phyloP scores from a whole-genome alignment of 2,888 invertebrate species.

The Troides helena region DNA sequence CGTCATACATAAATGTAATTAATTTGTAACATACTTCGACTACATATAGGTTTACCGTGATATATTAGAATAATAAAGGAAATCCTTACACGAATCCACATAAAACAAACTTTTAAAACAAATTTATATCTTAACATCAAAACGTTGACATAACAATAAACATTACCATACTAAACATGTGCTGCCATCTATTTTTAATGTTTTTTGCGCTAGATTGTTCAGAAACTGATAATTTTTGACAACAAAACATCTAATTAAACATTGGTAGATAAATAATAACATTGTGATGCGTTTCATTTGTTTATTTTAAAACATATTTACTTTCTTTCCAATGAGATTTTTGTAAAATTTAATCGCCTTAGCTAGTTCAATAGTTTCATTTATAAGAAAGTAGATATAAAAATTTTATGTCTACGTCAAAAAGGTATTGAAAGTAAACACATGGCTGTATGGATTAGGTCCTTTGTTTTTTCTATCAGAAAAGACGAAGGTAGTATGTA shows the following conservation, averaged over 20 bases:
- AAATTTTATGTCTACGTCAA: no score
- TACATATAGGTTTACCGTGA: background rate
- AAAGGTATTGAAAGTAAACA: no score
- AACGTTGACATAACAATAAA: conserved; percentile 13
- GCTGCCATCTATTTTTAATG: conserved; percentile 25
- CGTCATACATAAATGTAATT: conserved; percentile 47
- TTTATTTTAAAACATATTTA: no score
- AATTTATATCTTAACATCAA: background rate
- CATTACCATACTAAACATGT: conserved; percentile 28
- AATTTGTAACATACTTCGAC: background rate
- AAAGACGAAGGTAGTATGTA: no score
- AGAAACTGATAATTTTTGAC: background rate
- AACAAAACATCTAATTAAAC: background rate
- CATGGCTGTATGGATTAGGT: no score
- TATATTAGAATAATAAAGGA: background rate
- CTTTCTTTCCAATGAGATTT: no score
- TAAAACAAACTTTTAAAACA: background rate
- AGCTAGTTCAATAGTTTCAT: no score
- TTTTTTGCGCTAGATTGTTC: no score
- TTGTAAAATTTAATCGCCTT: no score
- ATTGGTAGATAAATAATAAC: background rate
- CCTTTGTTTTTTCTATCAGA: no score
- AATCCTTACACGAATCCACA: background rate
- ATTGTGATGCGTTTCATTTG: no score
- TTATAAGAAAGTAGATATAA: no score